Evolutionary conservation across 2,797 vertebrate genomes (phyloP), one percentile per base, ranked within the genome.

Genomic region (Phoeniculus purpureus): DNA sequence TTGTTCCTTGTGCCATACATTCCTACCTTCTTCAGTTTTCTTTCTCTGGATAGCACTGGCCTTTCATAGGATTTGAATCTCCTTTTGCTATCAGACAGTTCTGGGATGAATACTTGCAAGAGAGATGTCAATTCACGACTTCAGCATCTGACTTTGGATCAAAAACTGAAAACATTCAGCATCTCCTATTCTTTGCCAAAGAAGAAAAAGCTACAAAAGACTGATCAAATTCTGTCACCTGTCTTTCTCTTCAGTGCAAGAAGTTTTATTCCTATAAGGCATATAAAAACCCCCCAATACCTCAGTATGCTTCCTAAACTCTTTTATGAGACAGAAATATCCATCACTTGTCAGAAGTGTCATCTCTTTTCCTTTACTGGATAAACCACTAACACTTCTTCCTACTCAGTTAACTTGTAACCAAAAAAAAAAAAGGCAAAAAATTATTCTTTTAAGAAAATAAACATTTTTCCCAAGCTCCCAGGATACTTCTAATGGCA

Each of bases 221-320:
- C 77, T 89, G 70, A 93, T 95, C 85, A 95, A 87, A 93, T 88
- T 83, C 12, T 93, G 90, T 90, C 92, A 94, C 34, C 47, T 91
- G 92, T 65, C 87, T 94, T 87, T 87, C 62, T 92, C 68, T 81
- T 92, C 45, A 58, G 12, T 66, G 23, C 89, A 40, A 81, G 61
- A 92, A 91, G 27, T 86, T 93, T 84, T 73, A 79, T 22, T 86
- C 25, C 45, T 84, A 13, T 50, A 86, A 66, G 15, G 8, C 68
- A 37, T 22, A 40, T 54, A n/a, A 10, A 47, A 75, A 26, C 17
- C 25, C 25, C 25, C 20, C 58, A 60, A 32, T 45, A 66, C 50
- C 52, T 70, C 73, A 55, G 15, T 61, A 40, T 40, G 80, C 59
- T 92, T 92, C 73, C 76, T 73, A 81, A 94, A 81, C 10, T 50